phyloP scores from a whole-genome alignment of 2,888 invertebrate genomes.

The Drosophila borealis region DNA sequence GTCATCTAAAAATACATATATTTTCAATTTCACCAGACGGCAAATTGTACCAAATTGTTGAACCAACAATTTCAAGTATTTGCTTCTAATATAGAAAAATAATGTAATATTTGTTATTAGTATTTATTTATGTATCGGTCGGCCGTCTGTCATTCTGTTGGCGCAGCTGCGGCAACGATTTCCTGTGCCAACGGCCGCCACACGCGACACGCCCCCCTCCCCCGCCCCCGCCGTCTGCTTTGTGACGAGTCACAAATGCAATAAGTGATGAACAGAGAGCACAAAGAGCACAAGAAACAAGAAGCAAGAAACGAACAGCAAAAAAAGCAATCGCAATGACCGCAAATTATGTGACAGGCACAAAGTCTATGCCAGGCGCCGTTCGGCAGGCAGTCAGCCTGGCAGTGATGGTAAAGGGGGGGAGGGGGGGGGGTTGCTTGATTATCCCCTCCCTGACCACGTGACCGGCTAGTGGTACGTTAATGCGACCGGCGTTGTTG shows the following conservation, averaged over 20 bases:
- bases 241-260: constrained; percentile 41
- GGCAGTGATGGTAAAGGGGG: neutral
- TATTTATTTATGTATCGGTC: constrained; percentile 22
- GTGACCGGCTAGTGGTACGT: constrained; percentile 62
- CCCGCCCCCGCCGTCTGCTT: constrained; percentile 10
- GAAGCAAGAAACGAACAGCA: constrained; percentile 16
- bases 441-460: constrained; percentile 47
- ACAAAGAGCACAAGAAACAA: constrained; percentile 35
- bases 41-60: constrained; percentile 10
- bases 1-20: constrained; percentile 42
- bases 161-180: constrained; percentile 40
- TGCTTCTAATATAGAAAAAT: constrained; percentile 13
- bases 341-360: constrained; percentile 31
- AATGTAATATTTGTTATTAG: constrained; percentile 31
- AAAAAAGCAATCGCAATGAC: constrained; percentile 22
- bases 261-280: constrained; percentile 54
- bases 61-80: constrained; percentile 11
- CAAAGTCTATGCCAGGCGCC: constrained; percentile 1
- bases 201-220: constrained; percentile 49
- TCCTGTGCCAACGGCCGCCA: constrained; percentile 75
- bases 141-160: constrained; percentile 61
- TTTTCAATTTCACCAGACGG: constrained; percentile 36
- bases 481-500: constrained; percentile 52
- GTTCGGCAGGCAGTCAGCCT: neutral
- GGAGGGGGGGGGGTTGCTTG: neutral